Percentiles rank a stretch among this genome's conserved stretches.
Evolutionary conservation across 2,113 vertebrate species (phyloP).

Genomic region (Notechis scutatus): DNA sequence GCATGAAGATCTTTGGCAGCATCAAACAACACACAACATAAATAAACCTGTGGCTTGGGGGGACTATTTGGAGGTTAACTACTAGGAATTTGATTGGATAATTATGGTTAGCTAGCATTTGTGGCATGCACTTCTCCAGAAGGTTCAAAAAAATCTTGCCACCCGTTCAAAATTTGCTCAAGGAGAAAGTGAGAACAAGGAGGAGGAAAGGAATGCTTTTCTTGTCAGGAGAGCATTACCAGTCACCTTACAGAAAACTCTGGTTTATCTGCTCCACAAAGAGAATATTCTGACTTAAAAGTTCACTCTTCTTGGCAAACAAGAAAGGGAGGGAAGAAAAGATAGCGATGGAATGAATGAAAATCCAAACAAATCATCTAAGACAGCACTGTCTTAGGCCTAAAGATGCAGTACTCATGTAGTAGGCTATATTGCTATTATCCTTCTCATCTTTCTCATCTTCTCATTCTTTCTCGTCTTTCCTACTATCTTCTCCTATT

Average conservation of each 20-base stretch:
- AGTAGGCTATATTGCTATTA: neutral
- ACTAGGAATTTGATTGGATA: neutral
- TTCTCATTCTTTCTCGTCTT: neutral
- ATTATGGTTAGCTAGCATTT: neutral
- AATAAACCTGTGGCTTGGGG: neutral
- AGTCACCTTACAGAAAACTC: neutral
- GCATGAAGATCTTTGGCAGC: neutral
- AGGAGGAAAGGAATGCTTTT: neutral
- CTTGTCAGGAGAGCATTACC: neutral
- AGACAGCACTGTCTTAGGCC: neutral
- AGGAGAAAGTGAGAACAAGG: neutral
- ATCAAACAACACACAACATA: neutral
- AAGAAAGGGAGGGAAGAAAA: neutral
- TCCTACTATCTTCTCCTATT: neutral
- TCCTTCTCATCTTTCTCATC: neutral
- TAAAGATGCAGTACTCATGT: neutral
- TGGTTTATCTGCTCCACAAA: neutral
- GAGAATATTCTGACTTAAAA: neutral
- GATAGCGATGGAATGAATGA: neutral
- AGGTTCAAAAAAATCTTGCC: neutral
- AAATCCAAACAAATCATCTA: neutral
- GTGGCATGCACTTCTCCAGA: neutral
- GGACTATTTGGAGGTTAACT: neutral
- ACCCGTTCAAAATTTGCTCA: neutral
- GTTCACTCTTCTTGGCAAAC: neutral